phyloP scores from a whole-genome alignment of 2,888 invertebrate species.

The Tinea semifulvella region DNA sequence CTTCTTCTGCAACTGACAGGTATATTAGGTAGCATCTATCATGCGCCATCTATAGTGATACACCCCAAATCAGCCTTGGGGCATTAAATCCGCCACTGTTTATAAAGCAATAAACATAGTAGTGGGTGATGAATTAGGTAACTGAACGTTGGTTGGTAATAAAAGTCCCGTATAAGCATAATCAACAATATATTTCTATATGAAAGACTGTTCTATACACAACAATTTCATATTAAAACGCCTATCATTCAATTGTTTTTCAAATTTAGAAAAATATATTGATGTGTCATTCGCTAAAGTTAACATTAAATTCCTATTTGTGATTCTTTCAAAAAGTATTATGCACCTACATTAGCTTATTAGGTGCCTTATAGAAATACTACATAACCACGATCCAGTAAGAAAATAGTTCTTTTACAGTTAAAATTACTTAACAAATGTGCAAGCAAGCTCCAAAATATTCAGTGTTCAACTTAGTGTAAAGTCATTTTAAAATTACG shows the following conservation, averaged over 20 bases:
- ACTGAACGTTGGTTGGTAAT: background rate
- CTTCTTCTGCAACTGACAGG: no score
- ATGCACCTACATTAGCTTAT: constrained; percentile 9
- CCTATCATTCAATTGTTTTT: constrained; percentile 2
- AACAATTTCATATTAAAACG: constrained; percentile 28
- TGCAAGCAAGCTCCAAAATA: constrained; percentile 37
- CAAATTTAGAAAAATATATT: constrained; percentile 10
- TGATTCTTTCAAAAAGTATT: background rate
- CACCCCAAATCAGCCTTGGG: no score
- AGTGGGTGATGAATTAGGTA: no score
- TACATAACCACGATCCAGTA: constrained; percentile 28
- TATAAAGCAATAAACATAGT: no score
- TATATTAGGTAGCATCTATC: no score
- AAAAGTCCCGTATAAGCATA: constrained; percentile 41
- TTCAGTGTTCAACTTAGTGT: constrained; percentile 6
- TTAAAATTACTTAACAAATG: constrained; percentile 49
- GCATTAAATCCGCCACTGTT: no score
- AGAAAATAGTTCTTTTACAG: constrained; percentile 38
- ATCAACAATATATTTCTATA: constrained; percentile 59
- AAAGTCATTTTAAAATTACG: constrained; percentile 1
- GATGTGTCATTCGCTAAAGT: background rate
- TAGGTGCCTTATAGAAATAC: background rate
- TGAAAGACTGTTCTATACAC: constrained; percentile 39
- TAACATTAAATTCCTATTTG: background rate
- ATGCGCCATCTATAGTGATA: no score